Conservation (phyloP, 2,888 invertebrate species). For the Therioaphis trifolii region DNA sequence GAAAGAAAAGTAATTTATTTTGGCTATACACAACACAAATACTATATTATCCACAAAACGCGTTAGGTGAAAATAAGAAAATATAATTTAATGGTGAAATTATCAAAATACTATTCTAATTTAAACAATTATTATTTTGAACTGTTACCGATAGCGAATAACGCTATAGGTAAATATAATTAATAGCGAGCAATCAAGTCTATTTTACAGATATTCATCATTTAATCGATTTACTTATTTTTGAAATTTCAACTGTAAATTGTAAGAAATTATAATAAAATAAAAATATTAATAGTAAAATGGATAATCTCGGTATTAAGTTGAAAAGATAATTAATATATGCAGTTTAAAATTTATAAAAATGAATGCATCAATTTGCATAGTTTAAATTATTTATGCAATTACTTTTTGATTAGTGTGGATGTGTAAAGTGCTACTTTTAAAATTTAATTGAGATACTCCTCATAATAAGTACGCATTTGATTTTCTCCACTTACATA, state of each 20-base stretch:
- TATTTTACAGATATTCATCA: too few relatives aligned
- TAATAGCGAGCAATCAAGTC: too few relatives aligned
- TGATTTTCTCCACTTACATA: slow-evolving; percentile 2
- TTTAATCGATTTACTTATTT: background rate
- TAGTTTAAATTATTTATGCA: background rate
- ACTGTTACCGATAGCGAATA: too few relatives aligned
- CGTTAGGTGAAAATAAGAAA: too few relatives aligned
- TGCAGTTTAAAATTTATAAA: background rate
- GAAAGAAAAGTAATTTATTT: too few relatives aligned
- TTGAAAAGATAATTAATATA: background rate
- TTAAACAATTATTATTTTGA: too few relatives aligned
- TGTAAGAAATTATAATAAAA: background rate
- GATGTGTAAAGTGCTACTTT: background rate
- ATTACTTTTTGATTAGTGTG: background rate
- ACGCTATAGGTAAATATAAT: too few relatives aligned
- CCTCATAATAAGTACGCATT: background rate
- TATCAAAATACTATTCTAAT: too few relatives aligned
- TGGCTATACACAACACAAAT: too few relatives aligned
- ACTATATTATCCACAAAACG: too few relatives aligned
- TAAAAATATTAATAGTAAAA: background rate
- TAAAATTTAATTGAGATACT: slow-evolving; percentile 4
- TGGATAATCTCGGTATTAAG: background rate
- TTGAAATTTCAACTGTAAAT: background rate
- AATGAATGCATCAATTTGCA: background rate
- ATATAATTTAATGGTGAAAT: too few relatives aligned